Base-by-base conservation (phyloP, 2,113 vertebrate species). In the Apaloderma vittatum region DNA sequence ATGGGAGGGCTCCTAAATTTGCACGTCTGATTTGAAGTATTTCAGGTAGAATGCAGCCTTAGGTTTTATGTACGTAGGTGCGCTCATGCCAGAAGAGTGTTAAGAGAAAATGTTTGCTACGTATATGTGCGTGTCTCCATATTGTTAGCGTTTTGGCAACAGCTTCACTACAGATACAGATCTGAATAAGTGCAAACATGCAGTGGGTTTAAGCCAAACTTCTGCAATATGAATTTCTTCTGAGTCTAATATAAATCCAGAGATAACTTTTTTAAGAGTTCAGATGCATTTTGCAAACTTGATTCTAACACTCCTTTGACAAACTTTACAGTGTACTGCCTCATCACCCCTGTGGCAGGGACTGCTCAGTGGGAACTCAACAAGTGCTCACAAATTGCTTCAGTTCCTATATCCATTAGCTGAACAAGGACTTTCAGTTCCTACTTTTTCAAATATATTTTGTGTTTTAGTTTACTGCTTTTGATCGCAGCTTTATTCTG, bases 381-480 rank as follows among this genome's bases (percentile, higher is more conserved):
- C 12, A 55, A 74, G 65, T 82, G 32, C 68, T 83, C 84, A 72
- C 68, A 88, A 90, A 95, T 96, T 92, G 67, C 52, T 92, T 66
- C 66, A 51, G 8, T 62, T 94, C 29, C 52, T 83, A 55, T 12
- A 71, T 93, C 72, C 81, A 67, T 96, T 95, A 94, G 24, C 78
- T 96, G 87, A 67, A 45, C 59, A 74, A 94, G 81, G 74, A 90
- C 75, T 88, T 85, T 27, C 3, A 11, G 54, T 52, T 92, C 82
- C 32, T 67, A 68, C n/a, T 78, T 90, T 86, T 93, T 86, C 75
- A 80, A 36, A 86, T 83, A 52, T 74, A 71, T 86, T 92, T 81
- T 81, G 75, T 94, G 73, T 30, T 96, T 94, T 90, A 92, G 59
- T 68, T 93, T 94, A 91, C 90, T 95, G 88, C 90, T 67, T 95